Base-by-base conservation (phyloP, 2,797 vertebrate genomes). In the Scomberomorus guttatus region DNA sequence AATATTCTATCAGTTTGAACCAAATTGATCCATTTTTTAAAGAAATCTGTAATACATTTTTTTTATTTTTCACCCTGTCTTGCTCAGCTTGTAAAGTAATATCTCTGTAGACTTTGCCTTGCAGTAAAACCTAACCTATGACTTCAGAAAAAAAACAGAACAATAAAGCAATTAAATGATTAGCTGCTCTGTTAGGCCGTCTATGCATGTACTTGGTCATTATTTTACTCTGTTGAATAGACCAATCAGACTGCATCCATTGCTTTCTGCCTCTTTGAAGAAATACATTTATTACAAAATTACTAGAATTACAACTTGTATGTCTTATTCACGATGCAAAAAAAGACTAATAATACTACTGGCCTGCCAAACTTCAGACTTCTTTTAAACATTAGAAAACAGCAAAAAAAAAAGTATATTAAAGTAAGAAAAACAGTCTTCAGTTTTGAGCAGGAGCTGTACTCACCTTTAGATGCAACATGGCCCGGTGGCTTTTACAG, bases 71-170 rank as follows among this genome's bases (percentile, higher is more conserved):
- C 50, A 42, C 37, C 5, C 46, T 25, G 34, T n/a, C 20, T 39
- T 44, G 74, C 61, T 70, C 22, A 32, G 25, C 25, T 44, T 63
- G 39, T 63, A 56, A 24, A 62, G 11, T 12, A 42, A 62, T 69
- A 62, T 75, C 39, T 58, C 59, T 63, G 60, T 88, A 91, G 85
- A 94, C 90, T 93, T 91, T 93, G 89, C 54, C 90, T 86, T 2
- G 80, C 67, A 62, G 77, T 92, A 90, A 92, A 90, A 83, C 75
- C 64, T 25, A 39, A 62, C 61, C 56, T 78, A 42, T 39, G 61
- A 12, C 22, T 55, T 14, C 25, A 55, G 29, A 29, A 77, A 82
- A 46, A 72, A 85, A 90, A 87, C 81, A 92, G 69, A 82, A 84
- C 69, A 79, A 89, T 93, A 92, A 91, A 93, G 63, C 74, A 80